phyloP scores from a whole-genome alignment of 2,888 invertebrate genomes.

The Nomada goodeniana region DNA sequence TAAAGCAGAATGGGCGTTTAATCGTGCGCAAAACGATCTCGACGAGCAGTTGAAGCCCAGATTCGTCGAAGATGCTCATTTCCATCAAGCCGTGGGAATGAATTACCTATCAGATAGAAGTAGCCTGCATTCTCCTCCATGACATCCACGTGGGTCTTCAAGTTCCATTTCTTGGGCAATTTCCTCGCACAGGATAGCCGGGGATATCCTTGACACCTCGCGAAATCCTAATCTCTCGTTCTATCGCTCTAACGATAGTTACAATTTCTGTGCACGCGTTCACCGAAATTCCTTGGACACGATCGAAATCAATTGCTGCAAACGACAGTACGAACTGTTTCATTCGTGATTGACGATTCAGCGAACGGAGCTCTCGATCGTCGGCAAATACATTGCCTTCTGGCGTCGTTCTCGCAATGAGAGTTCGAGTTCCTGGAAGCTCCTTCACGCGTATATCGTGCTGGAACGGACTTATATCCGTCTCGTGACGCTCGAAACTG shows the following conservation, averaged over 20 bases:
- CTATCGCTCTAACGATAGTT: neutral
- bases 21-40: constrained; percentile 5
- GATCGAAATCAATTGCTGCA: neutral
- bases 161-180: constrained; percentile 44
- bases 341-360: too few relatives aligned
- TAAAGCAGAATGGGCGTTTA: too few relatives aligned
- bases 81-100: constrained; percentile 19
- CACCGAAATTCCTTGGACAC: neutral
- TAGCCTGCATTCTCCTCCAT: neutral
- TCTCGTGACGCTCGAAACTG: neutral
- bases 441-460: neutral
- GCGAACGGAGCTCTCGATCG: neutral
- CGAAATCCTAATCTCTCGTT: constrained; percentile 1
- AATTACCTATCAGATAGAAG: constrained; percentile 39
- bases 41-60: neutral
- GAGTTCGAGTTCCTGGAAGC: neutral
- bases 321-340: neutral
- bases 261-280: neutral
- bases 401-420: neutral
- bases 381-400: neutral
- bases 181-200: constrained; percentile 19
- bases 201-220: neutral
- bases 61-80: constrained; percentile 15
- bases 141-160: neutral
- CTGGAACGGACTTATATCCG: constrained; percentile 10